These are phyloP conservation scores for Nipponia nippon DNA, from an alignment of 2,113 vertebrate species.

Conservation along the genomic window DNA sequence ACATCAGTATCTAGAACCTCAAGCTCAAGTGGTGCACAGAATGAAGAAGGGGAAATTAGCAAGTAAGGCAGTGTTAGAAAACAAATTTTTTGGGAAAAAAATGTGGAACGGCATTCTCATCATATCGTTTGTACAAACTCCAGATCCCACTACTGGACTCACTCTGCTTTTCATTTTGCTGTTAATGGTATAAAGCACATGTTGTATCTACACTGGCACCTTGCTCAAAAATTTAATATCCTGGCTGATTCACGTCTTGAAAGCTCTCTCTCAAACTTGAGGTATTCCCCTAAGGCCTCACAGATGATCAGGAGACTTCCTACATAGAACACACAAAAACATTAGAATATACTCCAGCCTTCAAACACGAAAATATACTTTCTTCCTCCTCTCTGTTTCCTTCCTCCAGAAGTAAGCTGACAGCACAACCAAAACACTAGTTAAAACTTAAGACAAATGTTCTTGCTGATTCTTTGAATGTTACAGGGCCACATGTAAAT, in stretches of 20 bases:
- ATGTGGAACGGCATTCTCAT: not conserved
- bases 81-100: rapidly evolving
- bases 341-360: not conserved
- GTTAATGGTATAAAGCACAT: not conserved
- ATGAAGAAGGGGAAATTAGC: not conserved
- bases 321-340: not conserved
- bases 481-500: not conserved
- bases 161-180: not conserved
- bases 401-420: not conserved
- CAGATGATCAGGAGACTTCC: not conserved
- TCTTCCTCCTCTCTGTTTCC: not conserved
- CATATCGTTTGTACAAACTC: not conserved
- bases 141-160: not conserved
- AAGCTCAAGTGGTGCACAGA: not conserved
- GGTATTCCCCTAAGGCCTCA: not conserved
- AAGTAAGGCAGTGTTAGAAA: not conserved
- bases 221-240: not conserved
- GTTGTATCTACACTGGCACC: not conserved
- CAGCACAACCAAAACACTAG: not conserved
- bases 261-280: not conserved
- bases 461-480: not conserved
- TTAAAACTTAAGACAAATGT: not conserved
- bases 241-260: not conserved
- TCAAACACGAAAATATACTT: not conserved
- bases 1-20: not conserved